Conservation (phyloP, 2,888 invertebrate genomes). For the Embidobia sp. region DNA sequence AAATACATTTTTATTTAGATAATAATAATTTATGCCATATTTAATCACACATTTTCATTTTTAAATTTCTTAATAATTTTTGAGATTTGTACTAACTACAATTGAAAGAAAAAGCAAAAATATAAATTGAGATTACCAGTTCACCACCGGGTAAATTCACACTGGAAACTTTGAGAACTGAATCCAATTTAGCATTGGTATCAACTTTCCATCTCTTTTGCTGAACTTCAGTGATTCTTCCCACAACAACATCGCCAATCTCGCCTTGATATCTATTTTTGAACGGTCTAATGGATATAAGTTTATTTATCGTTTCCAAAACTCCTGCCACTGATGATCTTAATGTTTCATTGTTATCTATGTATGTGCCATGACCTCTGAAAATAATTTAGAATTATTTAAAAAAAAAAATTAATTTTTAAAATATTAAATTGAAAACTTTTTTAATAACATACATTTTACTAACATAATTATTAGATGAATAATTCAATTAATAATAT, state of each 20-base stretch:
- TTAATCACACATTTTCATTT: no score
- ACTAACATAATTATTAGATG: no score
- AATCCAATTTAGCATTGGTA: conserved; percentile 94
- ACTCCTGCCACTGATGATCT: conserved; percentile 97
- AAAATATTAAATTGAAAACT: no score
- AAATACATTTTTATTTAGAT: no score
- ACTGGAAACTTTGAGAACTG: conserved; percentile 92
- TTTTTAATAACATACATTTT: no score
- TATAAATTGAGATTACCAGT: no score
- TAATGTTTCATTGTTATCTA: conserved; percentile 89
- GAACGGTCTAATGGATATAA: conserved; percentile 94
- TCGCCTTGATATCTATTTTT: conserved; percentile 96
- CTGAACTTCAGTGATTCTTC: conserved; percentile 96
- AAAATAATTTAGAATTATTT: neutral
- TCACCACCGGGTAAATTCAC: conserved; percentile 99
- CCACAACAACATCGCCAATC: conserved; percentile 98
- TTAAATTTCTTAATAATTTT: conserved; percentile 1
- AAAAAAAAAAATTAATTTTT: no score
- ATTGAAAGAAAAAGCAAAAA: no score
- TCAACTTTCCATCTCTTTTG: conserved; percentile 97
- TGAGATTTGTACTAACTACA: no score
- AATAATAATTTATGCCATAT: no score
- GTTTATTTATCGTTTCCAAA: conserved; percentile 96
- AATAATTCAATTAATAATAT: neutral
- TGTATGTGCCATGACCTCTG: conserved; percentile 98